Percentiles rank a stretch among this genome's conserved stretches.
These are phyloP conservation scores for Tinea semifulvella DNA, from an alignment of 2,888 invertebrate species.

Conservation along the genomic window DNA sequence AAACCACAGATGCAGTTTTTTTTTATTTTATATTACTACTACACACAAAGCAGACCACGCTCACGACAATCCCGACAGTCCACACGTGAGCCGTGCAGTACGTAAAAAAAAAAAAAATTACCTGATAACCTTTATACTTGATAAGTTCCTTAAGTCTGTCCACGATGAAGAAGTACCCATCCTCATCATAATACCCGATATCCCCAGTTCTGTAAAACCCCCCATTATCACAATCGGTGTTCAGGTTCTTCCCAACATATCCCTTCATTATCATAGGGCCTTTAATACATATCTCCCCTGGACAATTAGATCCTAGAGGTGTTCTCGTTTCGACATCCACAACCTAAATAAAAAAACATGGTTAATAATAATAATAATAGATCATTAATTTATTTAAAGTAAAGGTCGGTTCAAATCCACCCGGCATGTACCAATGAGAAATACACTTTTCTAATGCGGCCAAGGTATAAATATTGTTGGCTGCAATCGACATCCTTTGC, in stretches of 20 bases:
- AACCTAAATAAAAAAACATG: too few species aligned
- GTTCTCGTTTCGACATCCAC: slow-evolving; percentile 69
- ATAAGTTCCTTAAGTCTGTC: slow-evolving; percentile 51
- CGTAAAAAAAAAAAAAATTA: too few species aligned
- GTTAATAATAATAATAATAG: too few species aligned
- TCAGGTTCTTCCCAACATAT: slow-evolving; percentile 72
- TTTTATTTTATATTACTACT: too few species aligned
- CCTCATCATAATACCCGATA: slow-evolving; percentile 46
- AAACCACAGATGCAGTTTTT: too few species aligned
- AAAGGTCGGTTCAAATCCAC: too few species aligned
- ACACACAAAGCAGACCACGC: too few species aligned
- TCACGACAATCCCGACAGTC: neutral
- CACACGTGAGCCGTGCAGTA: neutral
- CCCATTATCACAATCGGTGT: slow-evolving; percentile 80
- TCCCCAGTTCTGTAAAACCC: slow-evolving; percentile 76
- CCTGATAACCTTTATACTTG: slow-evolving; percentile 51
- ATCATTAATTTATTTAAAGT: too few species aligned
- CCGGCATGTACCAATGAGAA: too few species aligned
- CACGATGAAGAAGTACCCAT: slow-evolving; percentile 38
- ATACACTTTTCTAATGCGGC: too few species aligned
- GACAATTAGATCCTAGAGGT: slow-evolving; percentile 69
- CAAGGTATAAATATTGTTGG: too few species aligned
- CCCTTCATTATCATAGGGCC: slow-evolving; percentile 83
- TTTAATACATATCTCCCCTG: slow-evolving; percentile 84
- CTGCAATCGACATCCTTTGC: too few species aligned